phyloP scores from a whole-genome alignment of 1,140 invertebrate genomes.

The Drosophila ogumai region DNA sequence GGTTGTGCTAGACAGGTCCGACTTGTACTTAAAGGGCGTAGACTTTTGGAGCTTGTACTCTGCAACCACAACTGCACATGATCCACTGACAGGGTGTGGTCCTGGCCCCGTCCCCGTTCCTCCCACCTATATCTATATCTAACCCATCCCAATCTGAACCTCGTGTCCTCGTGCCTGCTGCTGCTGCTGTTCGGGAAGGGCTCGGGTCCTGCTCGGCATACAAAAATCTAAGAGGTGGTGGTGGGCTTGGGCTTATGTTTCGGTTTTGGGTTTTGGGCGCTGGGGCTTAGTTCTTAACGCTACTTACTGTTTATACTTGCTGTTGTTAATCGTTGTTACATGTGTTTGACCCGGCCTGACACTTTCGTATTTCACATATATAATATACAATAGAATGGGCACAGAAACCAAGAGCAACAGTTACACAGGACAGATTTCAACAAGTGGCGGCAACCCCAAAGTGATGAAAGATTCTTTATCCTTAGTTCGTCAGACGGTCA shows the following conservation, averaged over 20 bases:
- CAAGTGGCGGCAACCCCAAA: slow-evolving; percentile 83
- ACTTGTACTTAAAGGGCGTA: neutral
- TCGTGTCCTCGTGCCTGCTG: slow-evolving; percentile 10
- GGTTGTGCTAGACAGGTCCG: neutral
- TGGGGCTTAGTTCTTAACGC: slow-evolving; percentile 25
- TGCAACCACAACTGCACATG: slow-evolving; percentile 11
- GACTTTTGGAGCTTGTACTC: neutral
- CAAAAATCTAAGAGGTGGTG: neutral
- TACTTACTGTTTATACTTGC: slow-evolving; percentile 41
- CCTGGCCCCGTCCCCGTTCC: neutral
- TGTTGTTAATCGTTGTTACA: slow-evolving; percentile 47
- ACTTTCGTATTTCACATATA: slow-evolving; percentile 79
- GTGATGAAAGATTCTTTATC: slow-evolving; percentile 83
- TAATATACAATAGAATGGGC: slow-evolving; percentile 83
- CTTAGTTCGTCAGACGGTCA: slow-evolving; percentile 75
- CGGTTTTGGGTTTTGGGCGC: slow-evolving; percentile 4
- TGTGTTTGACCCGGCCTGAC: slow-evolving; percentile 77
- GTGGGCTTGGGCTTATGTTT: slow-evolving; percentile 11
- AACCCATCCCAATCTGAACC: slow-evolving; percentile 4
- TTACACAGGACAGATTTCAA: slow-evolving; percentile 83
- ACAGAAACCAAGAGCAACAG: slow-evolving; percentile 84
- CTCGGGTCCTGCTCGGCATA: slow-evolving; percentile 3
- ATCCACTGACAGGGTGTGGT: slow-evolving; percentile 32
- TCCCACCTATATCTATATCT: neutral
- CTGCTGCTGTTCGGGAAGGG: neutral